Conservation (phyloP, 2,888 invertebrate genomes). For the Chironomus tentans region DNA sequence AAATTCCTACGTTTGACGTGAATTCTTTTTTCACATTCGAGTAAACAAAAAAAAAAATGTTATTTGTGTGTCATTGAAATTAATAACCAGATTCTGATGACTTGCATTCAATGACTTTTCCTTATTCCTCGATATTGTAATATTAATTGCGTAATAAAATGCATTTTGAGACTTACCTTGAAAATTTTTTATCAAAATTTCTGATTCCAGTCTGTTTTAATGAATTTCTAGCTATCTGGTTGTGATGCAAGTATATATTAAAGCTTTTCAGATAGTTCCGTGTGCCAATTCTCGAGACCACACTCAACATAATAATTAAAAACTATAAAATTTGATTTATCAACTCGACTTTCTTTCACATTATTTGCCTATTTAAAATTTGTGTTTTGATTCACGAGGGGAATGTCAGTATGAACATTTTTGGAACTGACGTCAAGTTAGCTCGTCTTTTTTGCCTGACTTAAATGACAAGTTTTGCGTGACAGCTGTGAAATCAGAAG, state of each 20-base stretch:
- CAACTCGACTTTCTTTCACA: not conserved
- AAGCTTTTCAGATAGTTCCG: not conserved
- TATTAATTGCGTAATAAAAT: not conserved
- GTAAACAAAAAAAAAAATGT: not conserved
- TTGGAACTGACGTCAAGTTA: not conserved
- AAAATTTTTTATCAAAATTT: not conserved
- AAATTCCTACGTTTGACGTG: not conserved
- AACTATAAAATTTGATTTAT: not conserved
- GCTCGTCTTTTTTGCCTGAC: no score
- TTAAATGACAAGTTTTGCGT: no score
- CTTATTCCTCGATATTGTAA: not conserved
- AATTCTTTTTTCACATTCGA: not conserved
- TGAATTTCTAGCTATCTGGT: not conserved
- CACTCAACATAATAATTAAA: not conserved
- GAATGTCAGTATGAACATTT: not conserved
- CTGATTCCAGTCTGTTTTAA: not conserved
- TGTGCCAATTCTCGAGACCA: not conserved
- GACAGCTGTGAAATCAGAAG: no score
- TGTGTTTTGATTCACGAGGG: not conserved
- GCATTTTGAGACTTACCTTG: not conserved
- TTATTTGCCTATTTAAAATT: no score
- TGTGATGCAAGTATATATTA: not conserved
- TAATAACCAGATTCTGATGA: not conserved
- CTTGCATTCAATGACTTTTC: not conserved
- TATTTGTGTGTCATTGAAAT: not conserved